A percentile compares a stretch with the other conserved stretches of the same genome.
Evolutionary conservation across 2,888 invertebrate genomes (phyloP).

Genomic region (Halictus quadricinctus): DNA sequence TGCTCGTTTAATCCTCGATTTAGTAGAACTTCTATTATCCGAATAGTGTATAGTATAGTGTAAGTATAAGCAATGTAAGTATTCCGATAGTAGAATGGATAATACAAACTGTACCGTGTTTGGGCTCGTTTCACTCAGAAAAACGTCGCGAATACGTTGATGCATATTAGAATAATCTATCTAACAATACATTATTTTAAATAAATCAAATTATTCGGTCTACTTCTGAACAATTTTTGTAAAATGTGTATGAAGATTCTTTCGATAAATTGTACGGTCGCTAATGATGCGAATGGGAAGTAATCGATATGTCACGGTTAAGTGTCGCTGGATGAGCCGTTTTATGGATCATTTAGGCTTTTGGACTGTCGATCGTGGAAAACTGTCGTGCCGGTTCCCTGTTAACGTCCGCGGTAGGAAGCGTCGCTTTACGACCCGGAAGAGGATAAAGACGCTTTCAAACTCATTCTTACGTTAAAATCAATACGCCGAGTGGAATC

Average conservation of each 20-base stretch:
- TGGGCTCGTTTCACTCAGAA: background rate
- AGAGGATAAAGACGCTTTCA: constrained; percentile 45
- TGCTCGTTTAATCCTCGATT: background rate
- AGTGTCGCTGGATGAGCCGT: background rate
- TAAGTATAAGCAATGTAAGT: no score
- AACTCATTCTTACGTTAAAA: constrained; percentile 53
- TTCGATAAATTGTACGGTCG: background rate
- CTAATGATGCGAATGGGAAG: no score
- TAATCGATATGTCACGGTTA: background rate
- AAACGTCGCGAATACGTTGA: background rate
- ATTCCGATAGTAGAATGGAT: no score
- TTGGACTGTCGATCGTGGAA: background rate
- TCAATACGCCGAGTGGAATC: constrained; percentile 54
- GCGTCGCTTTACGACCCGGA: constrained; percentile 36
- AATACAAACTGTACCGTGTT: background rate
- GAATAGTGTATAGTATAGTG: background rate
- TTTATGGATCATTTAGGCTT: background rate
- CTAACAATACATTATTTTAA: background rate
- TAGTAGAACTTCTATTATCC: background rate
- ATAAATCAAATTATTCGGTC: background rate
- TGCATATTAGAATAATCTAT: background rate
- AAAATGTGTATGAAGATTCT: background rate
- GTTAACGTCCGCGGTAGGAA: background rate
- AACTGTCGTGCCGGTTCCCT: background rate
- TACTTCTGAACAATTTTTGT: no score